phyloP scores from a whole-genome alignment of 2,113 vertebrate genomes.

The Pachypanchax playfairii region DNA sequence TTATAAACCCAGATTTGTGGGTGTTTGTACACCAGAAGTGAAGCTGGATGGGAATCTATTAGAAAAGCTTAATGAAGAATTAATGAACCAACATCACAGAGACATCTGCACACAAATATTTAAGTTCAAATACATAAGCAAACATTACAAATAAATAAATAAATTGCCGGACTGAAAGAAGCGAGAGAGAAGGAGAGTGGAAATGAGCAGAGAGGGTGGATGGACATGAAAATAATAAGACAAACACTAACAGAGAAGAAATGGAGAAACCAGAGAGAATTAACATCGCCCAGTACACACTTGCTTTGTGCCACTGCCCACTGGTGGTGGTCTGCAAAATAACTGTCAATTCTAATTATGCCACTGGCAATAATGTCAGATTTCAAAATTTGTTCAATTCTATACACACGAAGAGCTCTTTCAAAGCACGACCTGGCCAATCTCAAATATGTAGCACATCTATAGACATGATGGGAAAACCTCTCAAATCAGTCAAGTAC shows the following conservation, averaged over 20 bases:
- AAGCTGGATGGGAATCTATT: conserved; percentile 17
- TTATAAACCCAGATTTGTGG: background rate
- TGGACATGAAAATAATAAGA: conserved; percentile 18
- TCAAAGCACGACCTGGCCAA: background rate
- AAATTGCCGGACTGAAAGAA: conserved; percentile 21
- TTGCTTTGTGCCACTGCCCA: conserved; percentile 83
- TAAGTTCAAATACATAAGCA: conserved; percentile 22
- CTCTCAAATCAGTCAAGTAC: background rate
- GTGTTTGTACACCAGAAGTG: background rate
- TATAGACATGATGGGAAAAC: too few species aligned
- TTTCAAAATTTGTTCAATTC: background rate
- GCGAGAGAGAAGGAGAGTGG: background rate
- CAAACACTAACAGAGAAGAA: conserved; percentile 27
- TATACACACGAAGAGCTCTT: background rate
- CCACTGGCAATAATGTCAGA: conserved; percentile 17
- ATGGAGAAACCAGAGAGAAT: conserved; percentile 22
- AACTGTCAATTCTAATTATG: conserved; percentile 61
- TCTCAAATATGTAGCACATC: background rate
- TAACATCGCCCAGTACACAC: conserved; percentile 41
- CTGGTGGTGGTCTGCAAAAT: conserved; percentile 78
- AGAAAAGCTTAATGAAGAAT: conserved; percentile 19
- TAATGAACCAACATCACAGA: conserved; percentile 26
- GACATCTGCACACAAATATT: conserved; percentile 26
- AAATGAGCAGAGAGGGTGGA: conserved; percentile 5
- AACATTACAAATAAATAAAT: conserved; percentile 34